phyloP scores from a whole-genome alignment of 2,888 invertebrate genomes.

The Celastrina argiolus region DNA sequence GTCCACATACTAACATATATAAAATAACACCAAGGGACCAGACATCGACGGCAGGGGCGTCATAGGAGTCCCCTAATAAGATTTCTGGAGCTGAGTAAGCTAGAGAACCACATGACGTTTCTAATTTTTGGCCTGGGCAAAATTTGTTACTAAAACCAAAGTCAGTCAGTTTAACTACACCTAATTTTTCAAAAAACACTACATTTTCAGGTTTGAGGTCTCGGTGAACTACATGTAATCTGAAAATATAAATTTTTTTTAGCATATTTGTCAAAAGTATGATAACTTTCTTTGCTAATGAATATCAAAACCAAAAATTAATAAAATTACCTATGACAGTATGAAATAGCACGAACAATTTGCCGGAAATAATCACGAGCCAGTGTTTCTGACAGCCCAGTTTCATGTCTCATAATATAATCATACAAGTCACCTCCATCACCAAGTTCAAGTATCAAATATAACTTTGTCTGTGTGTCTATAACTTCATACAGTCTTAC shows the following conservation, averaged over 20 bases:
- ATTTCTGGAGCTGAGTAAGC: conserved; percentile 99
- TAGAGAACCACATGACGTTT: conserved; percentile 98
- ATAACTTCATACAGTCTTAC: conserved; percentile 99
- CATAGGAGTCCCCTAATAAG: conserved; percentile 97
- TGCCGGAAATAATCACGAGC: conserved; percentile 96
- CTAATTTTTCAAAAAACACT: conserved; percentile 98
- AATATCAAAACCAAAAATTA: not conserved
- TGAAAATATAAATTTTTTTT: conserved; percentile 42
- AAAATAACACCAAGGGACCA: conserved; percentile 99
- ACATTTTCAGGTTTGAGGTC: conserved; percentile 99
- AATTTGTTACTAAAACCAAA: conserved; percentile 98
- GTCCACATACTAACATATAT: conserved; percentile 98
- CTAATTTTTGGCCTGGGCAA: conserved; percentile 96
- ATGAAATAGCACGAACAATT: conserved; percentile 98
- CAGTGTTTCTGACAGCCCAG: conserved; percentile 88
- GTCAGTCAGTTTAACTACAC: conserved; percentile 98
- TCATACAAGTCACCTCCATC: conserved; percentile 99
- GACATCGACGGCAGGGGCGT: conserved; percentile 99
- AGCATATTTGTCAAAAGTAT: not conserved
- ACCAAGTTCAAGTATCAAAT: conserved; percentile 96
- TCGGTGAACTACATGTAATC: conserved; percentile 83
- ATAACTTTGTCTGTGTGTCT: conserved; percentile 98
- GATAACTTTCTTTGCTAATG: not conserved
- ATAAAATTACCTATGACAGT: conserved; percentile 91
- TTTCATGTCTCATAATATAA: conserved; percentile 97